Evolutionary conservation across 2,888 invertebrate genomes (phyloP).

Genomic region (Cosmia trapezina): DNA sequence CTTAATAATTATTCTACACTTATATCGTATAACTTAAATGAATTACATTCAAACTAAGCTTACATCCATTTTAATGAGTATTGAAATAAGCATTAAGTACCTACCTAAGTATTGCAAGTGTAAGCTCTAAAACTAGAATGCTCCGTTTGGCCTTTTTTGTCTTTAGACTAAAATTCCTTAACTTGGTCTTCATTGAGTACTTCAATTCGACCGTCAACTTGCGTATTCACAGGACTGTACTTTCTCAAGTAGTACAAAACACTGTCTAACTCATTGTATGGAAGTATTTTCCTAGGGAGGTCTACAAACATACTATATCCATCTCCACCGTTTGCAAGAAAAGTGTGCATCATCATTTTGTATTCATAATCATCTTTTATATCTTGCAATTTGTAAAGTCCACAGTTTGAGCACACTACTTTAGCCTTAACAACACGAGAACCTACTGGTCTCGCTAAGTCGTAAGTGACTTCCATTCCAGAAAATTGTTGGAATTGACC

Average conservation of each 20-base stretch:
- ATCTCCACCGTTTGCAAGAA: constrained; percentile 94
- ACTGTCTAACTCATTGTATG: constrained; percentile 79
- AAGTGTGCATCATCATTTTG: constrained; percentile 92
- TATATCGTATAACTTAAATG: background rate
- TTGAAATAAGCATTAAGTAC: background rate
- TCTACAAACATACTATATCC: constrained; percentile 90
- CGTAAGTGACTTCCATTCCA: constrained; percentile 93
- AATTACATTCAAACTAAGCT: constrained; percentile 1
- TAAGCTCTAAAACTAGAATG: background rate
- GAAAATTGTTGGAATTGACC: constrained; percentile 96
- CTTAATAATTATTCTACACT: constrained; percentile 11
- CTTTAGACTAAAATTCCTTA: background rate
- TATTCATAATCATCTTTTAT: constrained; percentile 91
- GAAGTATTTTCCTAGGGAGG: constrained; percentile 71
- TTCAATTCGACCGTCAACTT: constrained; percentile 91
- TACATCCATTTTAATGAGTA: constrained; percentile 16
- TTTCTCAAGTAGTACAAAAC: constrained; percentile 90
- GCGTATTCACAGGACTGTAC: constrained; percentile 91
- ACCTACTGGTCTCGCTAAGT: constrained; percentile 91
- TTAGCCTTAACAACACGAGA: constrained; percentile 92
- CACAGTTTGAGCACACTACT: constrained; percentile 93
- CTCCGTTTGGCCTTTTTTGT: background rate
- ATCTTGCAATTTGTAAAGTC: constrained; percentile 89
- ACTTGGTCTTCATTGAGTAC: constrained; percentile 83
- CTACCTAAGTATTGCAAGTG: background rate